Conservation (phyloP, 2,797 vertebrate genomes). For the Steatocranus sp. region DNA sequence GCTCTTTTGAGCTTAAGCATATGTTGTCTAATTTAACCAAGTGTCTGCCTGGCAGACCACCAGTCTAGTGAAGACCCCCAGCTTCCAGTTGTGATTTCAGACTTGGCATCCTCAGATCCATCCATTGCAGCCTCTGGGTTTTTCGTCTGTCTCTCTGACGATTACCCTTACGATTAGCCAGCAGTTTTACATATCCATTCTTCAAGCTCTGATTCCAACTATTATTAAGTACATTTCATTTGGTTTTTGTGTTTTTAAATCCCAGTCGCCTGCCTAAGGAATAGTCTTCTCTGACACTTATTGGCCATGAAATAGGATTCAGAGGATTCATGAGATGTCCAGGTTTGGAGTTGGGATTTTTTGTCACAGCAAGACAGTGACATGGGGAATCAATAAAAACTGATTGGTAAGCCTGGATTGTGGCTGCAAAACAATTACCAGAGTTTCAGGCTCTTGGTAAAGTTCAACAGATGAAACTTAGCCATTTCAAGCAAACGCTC, state of each 20-base stretch:
- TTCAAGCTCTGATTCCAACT: neutral
- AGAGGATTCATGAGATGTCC: neutral
- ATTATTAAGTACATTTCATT: neutral
- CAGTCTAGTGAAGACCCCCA: neutral
- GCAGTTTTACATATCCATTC: neutral
- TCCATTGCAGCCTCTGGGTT: neutral
- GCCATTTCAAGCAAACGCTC: slow-evolving; percentile 32
- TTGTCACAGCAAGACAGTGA: slow-evolving; percentile 1
- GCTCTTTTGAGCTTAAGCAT: neutral
- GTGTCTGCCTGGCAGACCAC: neutral
- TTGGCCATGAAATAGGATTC: slow-evolving; percentile 33
- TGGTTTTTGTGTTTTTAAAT: neutral
- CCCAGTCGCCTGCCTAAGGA: neutral
- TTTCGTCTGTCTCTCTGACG: neutral
- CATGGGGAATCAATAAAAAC: slow-evolving; percentile 40
- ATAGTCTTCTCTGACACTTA: neutral
- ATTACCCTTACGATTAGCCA: neutral
- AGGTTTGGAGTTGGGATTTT: slow-evolving; percentile 11
- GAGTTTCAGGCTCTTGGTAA: slow-evolving; percentile 33
- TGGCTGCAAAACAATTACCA: slow-evolving; percentile 42
- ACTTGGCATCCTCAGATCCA: neutral
- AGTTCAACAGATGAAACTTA: slow-evolving; percentile 44
- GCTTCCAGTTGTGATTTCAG: neutral
- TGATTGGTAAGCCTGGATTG: slow-evolving; percentile 33
- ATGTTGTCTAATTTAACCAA: neutral